Percentiles rank a stretch among this genome's conserved stretches.
Evolutionary conservation across 1,140 invertebrate genomes (phyloP).

Genomic region (Diabrotica undecimpunctata): DNA sequence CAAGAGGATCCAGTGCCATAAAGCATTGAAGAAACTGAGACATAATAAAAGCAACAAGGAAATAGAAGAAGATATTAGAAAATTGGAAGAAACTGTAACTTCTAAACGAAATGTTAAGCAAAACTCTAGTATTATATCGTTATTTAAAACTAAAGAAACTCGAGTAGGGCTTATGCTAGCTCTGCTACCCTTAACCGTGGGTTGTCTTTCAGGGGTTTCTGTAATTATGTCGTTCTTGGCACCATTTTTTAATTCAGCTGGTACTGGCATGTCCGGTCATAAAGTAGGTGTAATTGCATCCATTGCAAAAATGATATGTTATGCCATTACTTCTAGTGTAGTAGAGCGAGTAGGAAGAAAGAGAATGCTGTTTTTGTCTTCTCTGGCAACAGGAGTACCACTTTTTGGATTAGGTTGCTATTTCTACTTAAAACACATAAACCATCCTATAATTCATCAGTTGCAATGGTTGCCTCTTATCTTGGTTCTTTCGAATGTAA

Average conservation of each 20-base stretch:
- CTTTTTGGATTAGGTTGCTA: conserved; percentile 56
- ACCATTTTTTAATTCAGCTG: conserved; percentile 7
- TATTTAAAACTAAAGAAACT: conserved; percentile 55
- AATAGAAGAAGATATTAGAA: conserved; percentile 60
- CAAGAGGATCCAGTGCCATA: conserved; percentile 57
- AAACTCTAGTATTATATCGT: conserved; percentile 53
- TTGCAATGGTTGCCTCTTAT: conserved; percentile 63
- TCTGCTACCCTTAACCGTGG: conserved; percentile 66
- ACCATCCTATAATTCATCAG: conserved; percentile 47
- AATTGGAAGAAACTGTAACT: conserved; percentile 51
- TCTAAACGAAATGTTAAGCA: conserved; percentile 50
- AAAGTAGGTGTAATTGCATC: conserved; percentile 81
- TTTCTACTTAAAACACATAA: conserved; percentile 56
- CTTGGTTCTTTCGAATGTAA: background rate
- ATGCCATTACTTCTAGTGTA: conserved; percentile 62
- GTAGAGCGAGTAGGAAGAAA: conserved; percentile 68
- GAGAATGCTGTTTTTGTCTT: conserved; percentile 66
- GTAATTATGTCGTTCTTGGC: conserved; percentile 13
- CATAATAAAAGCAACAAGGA: conserved; percentile 50
- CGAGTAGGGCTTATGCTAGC: conserved; percentile 66
- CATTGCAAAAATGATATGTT: conserved; percentile 65
- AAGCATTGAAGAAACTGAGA: conserved; percentile 64
- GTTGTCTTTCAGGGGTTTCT: conserved; percentile 71
- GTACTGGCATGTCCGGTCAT: conserved; percentile 48
- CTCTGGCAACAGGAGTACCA: conserved; percentile 56